Conservation (phyloP, 2,797 vertebrate genomes). For the Prionace glauca region DNA sequence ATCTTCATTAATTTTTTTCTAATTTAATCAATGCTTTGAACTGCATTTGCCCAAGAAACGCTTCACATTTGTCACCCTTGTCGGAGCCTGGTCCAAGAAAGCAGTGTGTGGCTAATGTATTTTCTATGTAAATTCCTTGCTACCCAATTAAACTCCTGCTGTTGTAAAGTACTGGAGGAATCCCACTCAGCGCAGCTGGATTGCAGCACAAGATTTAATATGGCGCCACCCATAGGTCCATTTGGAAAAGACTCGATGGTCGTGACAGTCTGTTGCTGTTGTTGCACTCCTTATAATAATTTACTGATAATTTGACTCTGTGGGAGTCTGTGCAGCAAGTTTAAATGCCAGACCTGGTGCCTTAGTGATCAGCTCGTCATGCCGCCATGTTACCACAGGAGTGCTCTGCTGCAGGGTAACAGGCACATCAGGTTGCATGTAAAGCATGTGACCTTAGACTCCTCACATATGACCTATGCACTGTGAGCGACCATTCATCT, state of each 20-base stretch:
- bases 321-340: slow-evolving; percentile 53
- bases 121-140: slow-evolving; percentile 38
- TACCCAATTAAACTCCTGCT: slow-evolving; percentile 35
- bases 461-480: slow-evolving; percentile 60
- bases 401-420: slow-evolving; percentile 78
- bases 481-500: slow-evolving; percentile 56
- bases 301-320: slow-evolving; percentile 59
- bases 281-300: slow-evolving; percentile 53
- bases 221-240: slow-evolving; percentile 31
- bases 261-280: slow-evolving; percentile 32
- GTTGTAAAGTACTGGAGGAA: slow-evolving; percentile 30
- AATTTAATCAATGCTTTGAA: slow-evolving; percentile 9
- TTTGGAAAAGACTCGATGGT: slow-evolving; percentile 33
- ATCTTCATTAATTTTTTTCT: slow-evolving; percentile 28
- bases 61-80: slow-evolving; percentile 33
- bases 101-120: slow-evolving; percentile 34
- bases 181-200: background rate
- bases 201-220: slow-evolving; percentile 25
- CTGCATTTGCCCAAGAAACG: background rate
- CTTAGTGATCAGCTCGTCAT: slow-evolving; percentile 79
- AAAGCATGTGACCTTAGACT: slow-evolving; percentile 61
- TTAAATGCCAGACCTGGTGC: slow-evolving; percentile 82
- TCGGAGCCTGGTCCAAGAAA: slow-evolving; percentile 22
- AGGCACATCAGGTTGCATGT: slow-evolving; percentile 62
- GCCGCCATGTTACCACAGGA: slow-evolving; percentile 76